phyloP scores from a whole-genome alignment of 2,797 vertebrate species.

The Hybognathus amarus region DNA sequence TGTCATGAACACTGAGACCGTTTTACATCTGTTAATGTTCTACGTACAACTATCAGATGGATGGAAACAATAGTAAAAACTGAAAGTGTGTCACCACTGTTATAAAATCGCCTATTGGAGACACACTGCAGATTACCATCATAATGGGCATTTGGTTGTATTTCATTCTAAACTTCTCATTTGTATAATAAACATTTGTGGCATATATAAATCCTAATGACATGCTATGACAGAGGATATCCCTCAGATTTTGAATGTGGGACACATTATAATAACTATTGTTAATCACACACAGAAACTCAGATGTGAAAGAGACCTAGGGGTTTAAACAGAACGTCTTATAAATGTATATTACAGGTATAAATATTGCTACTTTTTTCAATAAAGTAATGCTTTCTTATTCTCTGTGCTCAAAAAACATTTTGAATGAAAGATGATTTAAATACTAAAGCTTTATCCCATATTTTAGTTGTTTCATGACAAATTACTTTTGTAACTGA shows the following conservation, averaged over 20 bases:
- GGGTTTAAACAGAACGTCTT: not conserved
- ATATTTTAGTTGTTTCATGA: not conserved
- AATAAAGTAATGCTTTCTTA: not conserved
- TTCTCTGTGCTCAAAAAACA: not conserved
- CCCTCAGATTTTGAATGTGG: not conserved
- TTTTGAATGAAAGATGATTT: not conserved
- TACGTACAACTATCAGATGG: not conserved
- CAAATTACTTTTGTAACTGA: not conserved
- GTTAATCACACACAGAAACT: not conserved
- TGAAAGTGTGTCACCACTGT: not conserved
- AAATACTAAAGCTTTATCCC: not conserved
- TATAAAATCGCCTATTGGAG: not conserved
- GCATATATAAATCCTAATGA: too few species aligned
- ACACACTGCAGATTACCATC: not conserved
- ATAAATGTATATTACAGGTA: not conserved
- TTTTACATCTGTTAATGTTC: not conserved
- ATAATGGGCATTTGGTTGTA: not conserved
- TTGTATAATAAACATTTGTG: slow-evolving; percentile 3
- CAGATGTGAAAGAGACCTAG: not conserved
- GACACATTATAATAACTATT: not conserved
- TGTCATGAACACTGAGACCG: not conserved
- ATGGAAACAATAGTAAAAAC: not conserved
- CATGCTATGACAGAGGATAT: not conserved
- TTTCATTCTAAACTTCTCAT: not conserved
- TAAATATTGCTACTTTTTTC: not conserved